A percentile compares a stretch with the other conserved stretches of the same genome.
Evolutionary conservation across 2,888 invertebrate genomes (phyloP).

Genomic region (Microdon myrmicae): DNA sequence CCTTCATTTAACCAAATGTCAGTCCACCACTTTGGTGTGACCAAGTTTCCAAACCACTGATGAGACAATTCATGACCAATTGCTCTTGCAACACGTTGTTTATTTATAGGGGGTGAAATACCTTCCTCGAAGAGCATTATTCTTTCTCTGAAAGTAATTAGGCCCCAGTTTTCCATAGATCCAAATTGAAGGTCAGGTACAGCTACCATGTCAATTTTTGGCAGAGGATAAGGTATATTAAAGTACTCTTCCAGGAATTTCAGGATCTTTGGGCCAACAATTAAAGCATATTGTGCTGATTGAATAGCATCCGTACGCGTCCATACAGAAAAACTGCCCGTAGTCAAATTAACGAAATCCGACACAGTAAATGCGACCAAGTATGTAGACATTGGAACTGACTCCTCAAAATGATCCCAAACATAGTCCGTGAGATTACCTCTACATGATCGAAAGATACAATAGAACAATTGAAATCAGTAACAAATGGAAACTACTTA

Average conservation of each 20-base stretch:
- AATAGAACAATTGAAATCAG: constrained; percentile 6
- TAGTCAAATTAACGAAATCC: constrained; percentile 74
- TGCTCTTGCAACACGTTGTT: constrained; percentile 79
- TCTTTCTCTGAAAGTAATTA: constrained; percentile 80
- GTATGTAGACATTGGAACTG: constrained; percentile 90
- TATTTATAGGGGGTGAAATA: constrained; percentile 75
- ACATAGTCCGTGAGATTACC: constrained; percentile 72
- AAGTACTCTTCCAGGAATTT: constrained; percentile 79
- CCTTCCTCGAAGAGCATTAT: constrained; percentile 81
- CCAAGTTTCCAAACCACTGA: constrained; percentile 72
- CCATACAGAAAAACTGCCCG: constrained; percentile 77
- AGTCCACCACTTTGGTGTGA: constrained; percentile 86
- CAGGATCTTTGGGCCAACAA: constrained; percentile 79
- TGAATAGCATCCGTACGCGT: constrained; percentile 75
- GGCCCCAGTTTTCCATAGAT: constrained; percentile 91
- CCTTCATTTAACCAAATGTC: constrained; percentile 93
- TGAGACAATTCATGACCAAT: constrained; percentile 88
- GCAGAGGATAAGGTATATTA: constrained; percentile 78
- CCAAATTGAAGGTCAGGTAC: constrained; percentile 89
- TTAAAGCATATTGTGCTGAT: constrained; percentile 79
- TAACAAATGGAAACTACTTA: constrained; percentile 53
- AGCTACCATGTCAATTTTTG: constrained; percentile 92
- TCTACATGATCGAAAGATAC: too few relatives aligned
- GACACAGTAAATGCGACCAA: constrained; percentile 86
- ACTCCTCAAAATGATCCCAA: constrained; percentile 82